Percentiles rank a stretch among this genome's conserved stretches.
Conservation (phyloP, 1,140 invertebrate genomes). For the Drosophila pruinosa region DNA sequence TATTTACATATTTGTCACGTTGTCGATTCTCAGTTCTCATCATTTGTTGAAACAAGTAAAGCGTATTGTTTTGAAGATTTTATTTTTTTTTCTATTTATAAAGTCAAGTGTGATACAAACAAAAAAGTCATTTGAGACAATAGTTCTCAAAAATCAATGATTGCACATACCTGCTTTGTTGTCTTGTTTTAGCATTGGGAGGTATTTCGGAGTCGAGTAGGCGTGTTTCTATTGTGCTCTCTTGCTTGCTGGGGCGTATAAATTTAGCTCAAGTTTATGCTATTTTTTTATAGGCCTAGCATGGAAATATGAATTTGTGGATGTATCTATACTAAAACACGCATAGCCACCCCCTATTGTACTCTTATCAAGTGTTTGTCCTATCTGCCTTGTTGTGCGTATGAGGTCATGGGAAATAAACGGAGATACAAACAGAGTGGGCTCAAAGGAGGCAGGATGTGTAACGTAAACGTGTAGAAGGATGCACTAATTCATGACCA, state of each 20-base stretch:
- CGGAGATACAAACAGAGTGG: constrained; percentile 1
- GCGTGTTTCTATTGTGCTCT: background rate
- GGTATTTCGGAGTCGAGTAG: too few species aligned
- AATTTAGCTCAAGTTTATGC: background rate
- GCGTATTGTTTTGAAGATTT: too few species aligned
- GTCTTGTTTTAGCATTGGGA: too few species aligned
- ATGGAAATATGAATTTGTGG: background rate
- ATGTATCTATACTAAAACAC: constrained; percentile 11
- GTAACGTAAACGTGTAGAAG: constrained; percentile 36
- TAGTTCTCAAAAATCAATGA: too few species aligned
- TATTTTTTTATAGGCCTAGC: constrained; percentile 41
- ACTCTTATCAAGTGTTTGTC: background rate
- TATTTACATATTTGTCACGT: too few species aligned
- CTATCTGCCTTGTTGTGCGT: background rate
- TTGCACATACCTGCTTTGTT: too few species aligned
- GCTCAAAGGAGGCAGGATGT: background rate
- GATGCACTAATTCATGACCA: constrained; percentile 56
- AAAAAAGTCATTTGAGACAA: too few species aligned
- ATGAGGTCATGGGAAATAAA: constrained; percentile 33
- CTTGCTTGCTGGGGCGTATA: background rate
- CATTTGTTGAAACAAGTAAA: too few species aligned
- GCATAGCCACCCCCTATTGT: background rate
- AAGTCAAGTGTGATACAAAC: too few species aligned
- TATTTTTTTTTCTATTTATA: too few species aligned
- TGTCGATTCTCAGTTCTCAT: too few species aligned